These are phyloP conservation scores for Acromyrmex echinatior DNA, from an alignment of 1,140 invertebrate genomes.

Conservation along the genomic window DNA sequence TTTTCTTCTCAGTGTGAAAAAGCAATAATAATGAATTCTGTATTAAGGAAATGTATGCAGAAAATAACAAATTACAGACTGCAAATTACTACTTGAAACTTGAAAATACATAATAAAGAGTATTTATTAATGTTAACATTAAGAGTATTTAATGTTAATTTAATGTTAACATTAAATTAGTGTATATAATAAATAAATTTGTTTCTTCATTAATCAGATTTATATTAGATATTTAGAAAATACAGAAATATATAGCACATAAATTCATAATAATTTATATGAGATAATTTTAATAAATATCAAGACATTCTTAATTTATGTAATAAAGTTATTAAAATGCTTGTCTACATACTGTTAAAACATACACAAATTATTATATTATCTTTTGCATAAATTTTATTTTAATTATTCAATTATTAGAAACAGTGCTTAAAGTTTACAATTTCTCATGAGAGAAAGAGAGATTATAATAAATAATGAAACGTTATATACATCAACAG, in stretches of 20 bases:
- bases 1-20: too few relatives aligned
- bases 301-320: neutral
- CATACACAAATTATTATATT: neutral
- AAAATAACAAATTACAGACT: neutral
- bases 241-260: neutral
- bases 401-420: too few relatives aligned
- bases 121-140: neutral
- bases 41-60: neutral
- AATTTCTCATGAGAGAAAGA: neutral
- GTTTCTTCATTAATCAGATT: neutral
- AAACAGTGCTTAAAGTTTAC: neutral
- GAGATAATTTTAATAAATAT: neutral
- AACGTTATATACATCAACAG: neutral
- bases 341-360: neutral
- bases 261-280: conserved; percentile 2
- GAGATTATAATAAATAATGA: neutral
- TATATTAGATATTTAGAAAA: neutral
- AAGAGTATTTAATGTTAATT: neutral
- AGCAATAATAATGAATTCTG: neutral
- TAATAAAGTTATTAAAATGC: neutral
- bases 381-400: neutral
- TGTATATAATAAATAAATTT: neutral
- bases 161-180: neutral
- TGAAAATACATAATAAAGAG: neutral
- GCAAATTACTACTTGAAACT: neutral